Percentiles rank a stretch among this genome's conserved stretches.
Conservation (phyloP, 1,140 invertebrate genomes). For the Drosophila ironensis region DNA sequence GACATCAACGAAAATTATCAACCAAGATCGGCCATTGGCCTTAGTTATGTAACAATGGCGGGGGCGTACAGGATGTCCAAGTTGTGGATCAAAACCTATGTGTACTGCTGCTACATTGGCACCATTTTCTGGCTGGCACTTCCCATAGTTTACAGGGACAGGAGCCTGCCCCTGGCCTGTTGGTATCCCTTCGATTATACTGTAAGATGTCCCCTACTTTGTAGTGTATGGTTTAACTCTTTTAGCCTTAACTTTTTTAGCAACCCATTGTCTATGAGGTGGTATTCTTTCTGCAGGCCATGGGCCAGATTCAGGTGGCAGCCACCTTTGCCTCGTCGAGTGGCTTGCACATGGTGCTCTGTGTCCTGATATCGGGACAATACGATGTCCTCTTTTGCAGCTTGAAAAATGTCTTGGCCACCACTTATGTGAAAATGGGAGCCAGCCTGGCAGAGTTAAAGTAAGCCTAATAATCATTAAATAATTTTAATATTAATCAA, state of each 20-base stretch:
- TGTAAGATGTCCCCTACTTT: constrained; percentile 8
- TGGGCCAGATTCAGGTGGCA: constrained; percentile 72
- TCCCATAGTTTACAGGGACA: constrained; percentile 64
- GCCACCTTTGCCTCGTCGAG: constrained; percentile 63
- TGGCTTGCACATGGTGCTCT: constrained; percentile 63
- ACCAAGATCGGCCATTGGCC: constrained; percentile 51
- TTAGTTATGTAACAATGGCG: constrained; percentile 64
- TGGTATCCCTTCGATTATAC: constrained; percentile 79
- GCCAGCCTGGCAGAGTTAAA: constrained; percentile 7
- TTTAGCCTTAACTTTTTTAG: too few relatives aligned
- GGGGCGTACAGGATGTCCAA: constrained; percentile 42
- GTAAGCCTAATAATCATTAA: not conserved
- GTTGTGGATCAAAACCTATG: constrained; percentile 62
- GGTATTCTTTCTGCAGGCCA: constrained; percentile 61
- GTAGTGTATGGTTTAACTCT: too few relatives aligned
- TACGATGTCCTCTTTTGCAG: constrained; percentile 72
- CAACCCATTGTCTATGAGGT: constrained; percentile 66
- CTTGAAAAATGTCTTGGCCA: constrained; percentile 70
- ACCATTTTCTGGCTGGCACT: constrained; percentile 67
- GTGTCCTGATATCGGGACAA: constrained; percentile 71
- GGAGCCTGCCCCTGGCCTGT: constrained; percentile 66
- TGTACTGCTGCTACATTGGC: constrained; percentile 67
- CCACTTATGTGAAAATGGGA: constrained; percentile 53
- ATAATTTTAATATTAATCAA: not conserved
- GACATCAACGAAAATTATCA: constrained; percentile 53